Evolutionary conservation across 1,140 invertebrate genomes (phyloP).

Genomic region (Scaptomyza pallida): DNA sequence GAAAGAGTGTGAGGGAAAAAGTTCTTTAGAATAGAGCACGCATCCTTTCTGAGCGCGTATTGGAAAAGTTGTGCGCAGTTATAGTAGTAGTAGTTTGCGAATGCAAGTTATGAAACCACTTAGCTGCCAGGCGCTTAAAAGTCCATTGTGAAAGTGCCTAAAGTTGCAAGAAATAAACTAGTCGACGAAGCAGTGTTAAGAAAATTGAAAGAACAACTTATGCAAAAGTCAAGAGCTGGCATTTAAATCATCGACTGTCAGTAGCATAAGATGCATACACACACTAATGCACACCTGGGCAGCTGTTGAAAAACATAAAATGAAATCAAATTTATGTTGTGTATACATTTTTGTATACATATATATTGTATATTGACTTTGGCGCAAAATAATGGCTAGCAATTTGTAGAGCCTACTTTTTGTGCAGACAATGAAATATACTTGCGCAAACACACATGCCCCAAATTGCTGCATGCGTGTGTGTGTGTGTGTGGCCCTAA

Average conservation of each 20-base stretch:
- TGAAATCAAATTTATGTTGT: constrained; percentile 43
- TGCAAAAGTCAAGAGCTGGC: constrained; percentile 35
- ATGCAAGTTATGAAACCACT: constrained; percentile 62
- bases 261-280: constrained; percentile 53
- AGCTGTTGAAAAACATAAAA: constrained; percentile 27
- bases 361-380: constrained; percentile 72
- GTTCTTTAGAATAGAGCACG: constrained; percentile 21
- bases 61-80: constrained; percentile 40
- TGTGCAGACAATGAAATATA: constrained; percentile 75
- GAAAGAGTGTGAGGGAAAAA: constrained; percentile 13
- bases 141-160: constrained; percentile 32
- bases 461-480: constrained; percentile 42
- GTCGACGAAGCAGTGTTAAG: constrained; percentile 3
- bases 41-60: constrained; percentile 35
- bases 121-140: constrained; percentile 27
- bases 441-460: constrained; percentile 62
- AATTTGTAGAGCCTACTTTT: constrained; percentile 72
- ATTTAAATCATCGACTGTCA: constrained; percentile 74
- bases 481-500: constrained; percentile 55
- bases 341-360: constrained; percentile 16
- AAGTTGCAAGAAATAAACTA: constrained; percentile 17
- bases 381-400: constrained; percentile 70
- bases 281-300: constrained; percentile 30
- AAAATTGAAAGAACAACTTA: constrained; percentile 38
- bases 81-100: constrained; percentile 45